These are phyloP conservation scores for Hirtodrosophila alboralis DNA, from an alignment of 2,888 invertebrate species.

Conservation along the genomic window DNA sequence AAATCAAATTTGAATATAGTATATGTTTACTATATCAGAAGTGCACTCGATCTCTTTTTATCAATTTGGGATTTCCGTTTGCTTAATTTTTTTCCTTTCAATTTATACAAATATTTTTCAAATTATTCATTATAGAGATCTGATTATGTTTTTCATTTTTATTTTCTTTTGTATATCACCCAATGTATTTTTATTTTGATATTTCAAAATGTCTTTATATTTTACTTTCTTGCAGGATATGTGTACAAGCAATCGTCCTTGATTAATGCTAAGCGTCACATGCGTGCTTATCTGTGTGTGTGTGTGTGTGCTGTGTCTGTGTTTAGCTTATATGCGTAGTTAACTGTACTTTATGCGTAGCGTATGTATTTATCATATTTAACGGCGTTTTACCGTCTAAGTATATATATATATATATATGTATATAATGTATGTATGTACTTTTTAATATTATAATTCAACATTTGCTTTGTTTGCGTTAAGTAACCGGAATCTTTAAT, in stretches of 20 bases:
- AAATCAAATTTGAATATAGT: too few species aligned
- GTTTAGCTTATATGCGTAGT: conserved; percentile 35
- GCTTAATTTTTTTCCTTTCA: too few species aligned
- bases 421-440: conserved; percentile 4
- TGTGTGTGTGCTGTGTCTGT: neutral
- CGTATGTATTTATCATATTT: conserved; percentile 20
- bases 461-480: conserved; percentile 67
- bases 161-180: too few species aligned
- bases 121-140: too few species aligned
- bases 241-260: conserved; percentile 23
- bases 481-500: conserved; percentile 57
- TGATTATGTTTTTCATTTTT: too few species aligned
- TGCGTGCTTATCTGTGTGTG: conserved; percentile 14
- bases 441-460: conserved; percentile 50
- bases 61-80: too few species aligned
- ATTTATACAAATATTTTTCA: too few species aligned
- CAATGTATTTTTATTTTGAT: too few species aligned
- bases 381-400: conserved; percentile 33
- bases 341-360: conserved; percentile 56
- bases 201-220: too few species aligned
- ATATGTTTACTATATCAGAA: too few species aligned
- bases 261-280: conserved; percentile 46
- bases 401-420: too few species aligned
- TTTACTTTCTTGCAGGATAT: neutral
- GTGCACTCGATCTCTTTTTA: too few species aligned